Evolutionary conservation across 2,888 invertebrate species (phyloP).

Genomic region (Adelognathus sp.): DNA sequence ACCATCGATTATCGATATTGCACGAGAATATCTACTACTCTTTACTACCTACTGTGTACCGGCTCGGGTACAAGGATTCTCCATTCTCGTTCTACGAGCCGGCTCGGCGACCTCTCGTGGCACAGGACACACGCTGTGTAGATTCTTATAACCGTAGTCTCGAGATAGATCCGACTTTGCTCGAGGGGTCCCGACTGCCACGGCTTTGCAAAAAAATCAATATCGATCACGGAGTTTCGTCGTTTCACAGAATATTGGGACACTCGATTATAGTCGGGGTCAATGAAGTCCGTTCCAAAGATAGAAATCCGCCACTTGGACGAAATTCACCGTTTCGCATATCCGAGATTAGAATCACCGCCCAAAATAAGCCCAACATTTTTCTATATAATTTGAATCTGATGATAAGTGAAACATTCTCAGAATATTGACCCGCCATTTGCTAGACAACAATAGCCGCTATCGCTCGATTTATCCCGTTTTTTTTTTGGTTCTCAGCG

Average conservation of each 20-base stretch:
- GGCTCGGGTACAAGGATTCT: constrained; percentile 36
- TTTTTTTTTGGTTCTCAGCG: too few species aligned
- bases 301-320: not conserved
- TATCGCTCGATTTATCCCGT: too few species aligned
- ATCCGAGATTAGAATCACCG: not conserved
- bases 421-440: too few species aligned
- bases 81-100: constrained; percentile 26
- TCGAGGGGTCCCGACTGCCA: not conserved
- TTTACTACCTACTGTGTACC: constrained; percentile 15
- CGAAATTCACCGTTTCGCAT: not conserved
- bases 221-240: constrained; percentile 8
- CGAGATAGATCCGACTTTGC: constrained; percentile 12
- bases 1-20: constrained; percentile 55
- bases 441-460: too few species aligned
- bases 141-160: constrained; percentile 1
- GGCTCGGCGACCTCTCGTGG: constrained; percentile 27
- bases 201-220: not conserved
- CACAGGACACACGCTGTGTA: not conserved
- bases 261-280: not conserved
- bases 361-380: not conserved
- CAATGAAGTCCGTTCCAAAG: not conserved
- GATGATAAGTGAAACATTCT: too few species aligned
- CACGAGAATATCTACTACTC: constrained; percentile 27
- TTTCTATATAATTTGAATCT: too few species aligned
- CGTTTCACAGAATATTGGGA: not conserved